Conservation (phyloP, 2,113 vertebrate species). For the Apus apus region DNA sequence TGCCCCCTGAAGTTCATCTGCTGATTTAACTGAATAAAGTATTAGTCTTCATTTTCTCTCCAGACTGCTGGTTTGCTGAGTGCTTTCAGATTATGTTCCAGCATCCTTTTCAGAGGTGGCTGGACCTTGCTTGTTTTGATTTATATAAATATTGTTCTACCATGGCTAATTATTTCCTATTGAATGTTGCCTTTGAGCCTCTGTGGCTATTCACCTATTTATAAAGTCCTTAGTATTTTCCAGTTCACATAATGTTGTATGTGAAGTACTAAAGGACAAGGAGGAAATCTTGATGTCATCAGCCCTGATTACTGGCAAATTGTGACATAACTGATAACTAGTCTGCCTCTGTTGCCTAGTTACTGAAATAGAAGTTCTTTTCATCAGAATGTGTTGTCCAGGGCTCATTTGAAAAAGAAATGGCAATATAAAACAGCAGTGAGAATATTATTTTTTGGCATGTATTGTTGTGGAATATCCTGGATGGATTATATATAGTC, state of each 20-base stretch:
- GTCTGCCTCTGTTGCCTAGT: conserved; percentile 25
- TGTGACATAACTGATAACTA: not conserved
- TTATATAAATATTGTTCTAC: not conserved
- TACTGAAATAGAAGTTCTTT: not conserved
- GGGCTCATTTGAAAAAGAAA: not conserved
- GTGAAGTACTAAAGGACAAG: not conserved
- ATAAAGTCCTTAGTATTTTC: not conserved
- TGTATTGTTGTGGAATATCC: not conserved
- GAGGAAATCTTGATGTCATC: not conserved
- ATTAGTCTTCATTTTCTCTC: not conserved
- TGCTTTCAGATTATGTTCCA: not conserved
- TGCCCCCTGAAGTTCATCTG: not conserved
- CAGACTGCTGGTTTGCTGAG: not conserved
- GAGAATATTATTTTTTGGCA: not conserved
- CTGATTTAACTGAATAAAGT: not conserved
- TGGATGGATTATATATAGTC: not conserved
- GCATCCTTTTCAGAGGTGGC: not conserved
- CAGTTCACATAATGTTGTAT: not conserved
- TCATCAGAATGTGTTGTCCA: not conserved
- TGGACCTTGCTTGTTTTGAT: not conserved
- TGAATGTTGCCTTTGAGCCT: not conserved
- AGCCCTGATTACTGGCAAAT: not conserved
- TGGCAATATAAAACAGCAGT: not conserved
- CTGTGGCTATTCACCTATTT: not conserved
- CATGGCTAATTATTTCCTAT: not conserved